Base-by-base conservation (phyloP, 1,140 invertebrate genomes). In the Venturia canescens region DNA sequence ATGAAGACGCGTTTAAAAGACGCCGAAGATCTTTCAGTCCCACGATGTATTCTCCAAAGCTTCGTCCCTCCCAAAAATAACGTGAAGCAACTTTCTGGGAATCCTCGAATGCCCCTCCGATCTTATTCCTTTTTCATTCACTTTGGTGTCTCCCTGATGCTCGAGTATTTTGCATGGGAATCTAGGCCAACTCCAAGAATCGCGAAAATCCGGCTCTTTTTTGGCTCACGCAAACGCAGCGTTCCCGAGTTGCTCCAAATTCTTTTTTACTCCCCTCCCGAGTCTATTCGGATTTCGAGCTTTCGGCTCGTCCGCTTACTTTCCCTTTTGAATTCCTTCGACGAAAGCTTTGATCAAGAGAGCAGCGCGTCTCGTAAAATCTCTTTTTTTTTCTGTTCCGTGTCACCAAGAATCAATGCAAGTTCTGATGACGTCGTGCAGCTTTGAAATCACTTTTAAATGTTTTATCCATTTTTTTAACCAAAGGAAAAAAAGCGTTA, bases 161-260 rank as follows among this genome's bases (percentile, higher is more conserved):
- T 53, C 50, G 60, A 63, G 60, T 63, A 63, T 63, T 63, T 26
- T 63, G 69, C 69, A 38, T 53, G 21, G 31, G 72, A 85, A 86
- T 86, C 83, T 85, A 82, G 84, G 85, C 74, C 71, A 83, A 31
- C 29, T 44, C 48, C 31, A 31, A 63, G 81, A 84, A 85, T 85
- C 81, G 53, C 13, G 26, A 67, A 82, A 82, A 72, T 82, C 6
- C 31, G 50, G n/a, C 34, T 23, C 53, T 34, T 44, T 78, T 71
- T 71, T 70, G 7, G 34, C 29, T 34, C 71, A n/a, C 3, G 13
- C 26, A 34, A 74, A 27, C 67, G 13, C 18, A 5, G 67, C 3
- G 27, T 31, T 44, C 38, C 38, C 13, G 38, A 44, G 38, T 3
- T 34, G 34, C 9, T 4, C 6, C 16, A 5, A 31, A 34, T 72